A percentile compares a stretch with the other conserved stretches of the same genome.
phyloP scores from a whole-genome alignment of 2,113 vertebrate species.

The Scomber scombrus region DNA sequence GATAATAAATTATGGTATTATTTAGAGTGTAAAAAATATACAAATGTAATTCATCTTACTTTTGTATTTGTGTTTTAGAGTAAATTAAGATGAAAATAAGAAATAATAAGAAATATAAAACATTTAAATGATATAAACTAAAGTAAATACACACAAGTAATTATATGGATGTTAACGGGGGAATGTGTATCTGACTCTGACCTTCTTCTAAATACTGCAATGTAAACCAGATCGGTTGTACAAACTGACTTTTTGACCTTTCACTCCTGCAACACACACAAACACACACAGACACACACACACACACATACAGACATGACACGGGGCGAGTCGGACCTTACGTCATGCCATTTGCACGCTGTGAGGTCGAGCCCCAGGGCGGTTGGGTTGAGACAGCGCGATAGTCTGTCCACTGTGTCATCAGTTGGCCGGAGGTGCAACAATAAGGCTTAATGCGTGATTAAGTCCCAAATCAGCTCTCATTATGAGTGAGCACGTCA shows the following conservation, averaged over 20 bases:
- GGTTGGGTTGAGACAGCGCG: slow-evolving; percentile 44
- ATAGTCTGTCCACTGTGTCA: slow-evolving; percentile 67
- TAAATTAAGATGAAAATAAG: neutral
- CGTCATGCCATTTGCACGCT: slow-evolving; percentile 65
- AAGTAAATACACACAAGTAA: neutral
- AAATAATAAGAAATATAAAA: too few species aligned
- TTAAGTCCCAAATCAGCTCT: slow-evolving; percentile 69
- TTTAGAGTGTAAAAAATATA: neutral
- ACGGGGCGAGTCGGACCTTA: slow-evolving; percentile 45
- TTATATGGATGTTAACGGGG: too few species aligned
- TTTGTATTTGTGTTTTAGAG: too few species aligned
- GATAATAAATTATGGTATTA: too few species aligned
- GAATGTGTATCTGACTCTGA: neutral
- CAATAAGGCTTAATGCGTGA: slow-evolving; percentile 69
- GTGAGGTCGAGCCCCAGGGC: slow-evolving; percentile 46
- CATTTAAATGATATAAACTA: neutral
- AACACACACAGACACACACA: neutral
- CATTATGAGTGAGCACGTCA: slow-evolving; percentile 67
- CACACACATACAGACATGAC: slow-evolving; percentile 6
- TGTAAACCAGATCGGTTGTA: neutral
- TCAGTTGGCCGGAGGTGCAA: slow-evolving; percentile 71
- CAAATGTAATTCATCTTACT: neutral
- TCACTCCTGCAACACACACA: neutral
- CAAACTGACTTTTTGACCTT: slow-evolving; percentile 21
- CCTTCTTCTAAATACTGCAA: too few species aligned